A percentile compares a stretch with the other conserved stretches of the same genome.
Evolutionary conservation across 2,113 vertebrate species (phyloP).

Genomic region (Aviceda subcristata): DNA sequence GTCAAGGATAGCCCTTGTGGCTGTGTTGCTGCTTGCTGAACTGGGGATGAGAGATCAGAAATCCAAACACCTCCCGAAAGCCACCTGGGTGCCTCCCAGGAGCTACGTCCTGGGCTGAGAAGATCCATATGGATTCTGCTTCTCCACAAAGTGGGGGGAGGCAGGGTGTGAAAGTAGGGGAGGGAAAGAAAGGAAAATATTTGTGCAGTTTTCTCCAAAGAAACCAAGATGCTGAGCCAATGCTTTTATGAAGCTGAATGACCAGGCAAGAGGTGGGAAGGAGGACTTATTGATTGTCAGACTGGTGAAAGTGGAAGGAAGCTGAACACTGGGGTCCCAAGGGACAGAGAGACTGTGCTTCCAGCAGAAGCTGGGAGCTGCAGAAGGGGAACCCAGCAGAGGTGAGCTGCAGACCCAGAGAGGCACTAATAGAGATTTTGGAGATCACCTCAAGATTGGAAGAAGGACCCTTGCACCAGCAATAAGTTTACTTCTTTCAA

Average conservation of each 20-base stretch:
- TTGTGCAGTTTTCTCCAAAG: background rate
- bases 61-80: accelerated
- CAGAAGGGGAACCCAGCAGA: background rate
- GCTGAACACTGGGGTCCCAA: background rate
- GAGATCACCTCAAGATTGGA: background rate
- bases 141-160: background rate
- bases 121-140: background rate
- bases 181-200: background rate
- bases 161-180: background rate
- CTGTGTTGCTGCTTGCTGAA: background rate
- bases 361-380: background rate
- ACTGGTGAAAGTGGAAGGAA: background rate
- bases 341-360: background rate
- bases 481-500: background rate
- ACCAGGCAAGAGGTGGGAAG: background rate
- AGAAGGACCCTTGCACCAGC: background rate
- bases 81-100: background rate
- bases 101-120: background rate
- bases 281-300: background rate
- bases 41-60: accelerated
- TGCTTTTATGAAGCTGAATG: background rate
- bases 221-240: background rate
- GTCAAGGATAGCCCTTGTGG: background rate
- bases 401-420: background rate
- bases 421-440: background rate